Conservation (phyloP, 2,113 vertebrate species). For the Elephantulus edwardii region DNA sequence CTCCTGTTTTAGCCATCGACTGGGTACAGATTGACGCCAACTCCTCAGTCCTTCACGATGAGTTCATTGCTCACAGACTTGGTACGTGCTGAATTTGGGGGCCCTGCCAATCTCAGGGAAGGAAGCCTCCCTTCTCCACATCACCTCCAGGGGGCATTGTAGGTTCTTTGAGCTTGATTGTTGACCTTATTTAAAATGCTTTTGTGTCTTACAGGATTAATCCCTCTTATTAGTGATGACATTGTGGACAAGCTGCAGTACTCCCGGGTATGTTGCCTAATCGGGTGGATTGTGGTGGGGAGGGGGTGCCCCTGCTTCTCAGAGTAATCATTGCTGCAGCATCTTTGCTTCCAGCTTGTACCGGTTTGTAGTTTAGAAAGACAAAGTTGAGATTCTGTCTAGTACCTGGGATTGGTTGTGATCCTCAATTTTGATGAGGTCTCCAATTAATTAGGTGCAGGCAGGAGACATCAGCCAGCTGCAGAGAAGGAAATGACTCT, state of each 20-base stretch:
- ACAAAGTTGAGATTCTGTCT: background rate
- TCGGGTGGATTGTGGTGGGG: background rate
- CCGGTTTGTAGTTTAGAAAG: background rate
- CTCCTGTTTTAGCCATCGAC: slow-evolving; percentile 90
- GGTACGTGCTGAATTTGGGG: slow-evolving; percentile 85
- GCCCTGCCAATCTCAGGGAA: background rate
- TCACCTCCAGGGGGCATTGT: background rate
- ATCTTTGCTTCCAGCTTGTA: background rate
- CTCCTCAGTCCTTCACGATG: slow-evolving; percentile 97
- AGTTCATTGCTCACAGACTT: slow-evolving; percentile 97
- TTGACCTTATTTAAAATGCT: background rate
- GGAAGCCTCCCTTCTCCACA: background rate
- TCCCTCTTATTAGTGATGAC: slow-evolving; percentile 97
- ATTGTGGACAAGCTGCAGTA: slow-evolving; percentile 99
- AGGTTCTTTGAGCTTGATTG: background rate
- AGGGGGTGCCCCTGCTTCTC: background rate
- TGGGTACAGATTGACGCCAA: slow-evolving; percentile 99
- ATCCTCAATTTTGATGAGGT: background rate
- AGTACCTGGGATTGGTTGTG: background rate
- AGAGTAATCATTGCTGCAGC: background rate
- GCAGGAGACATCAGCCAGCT: background rate
- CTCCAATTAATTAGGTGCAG: background rate
- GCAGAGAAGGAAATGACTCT: background rate
- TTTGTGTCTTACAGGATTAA: slow-evolving; percentile 87
- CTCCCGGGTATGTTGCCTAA: slow-evolving; percentile 87